Base-by-base conservation (phyloP, 2,113 vertebrate genomes). In the Campylorhamphus procurvoides region DNA sequence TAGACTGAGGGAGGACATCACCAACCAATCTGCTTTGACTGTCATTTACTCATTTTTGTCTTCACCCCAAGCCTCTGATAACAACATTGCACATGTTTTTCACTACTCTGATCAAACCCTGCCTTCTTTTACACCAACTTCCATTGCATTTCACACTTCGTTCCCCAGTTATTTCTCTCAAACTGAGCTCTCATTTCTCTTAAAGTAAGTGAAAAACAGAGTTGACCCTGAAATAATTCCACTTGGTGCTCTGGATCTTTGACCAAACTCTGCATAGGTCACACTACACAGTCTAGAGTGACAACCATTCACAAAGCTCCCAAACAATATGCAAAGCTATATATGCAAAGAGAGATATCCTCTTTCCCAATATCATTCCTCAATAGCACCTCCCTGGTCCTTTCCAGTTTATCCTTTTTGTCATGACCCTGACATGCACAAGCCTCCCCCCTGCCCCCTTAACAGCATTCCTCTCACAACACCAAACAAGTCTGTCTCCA, bases 341-440 rank as follows among this genome's bases (percentile, higher is more conserved):
- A 37, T 37, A 37, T 37, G 37, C 37, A 37, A 37, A 75, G 12
- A 75, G 28, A 83, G 9, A 72, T 9, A n/a, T 3, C 14, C 11
- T 55, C 14, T 62, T 73, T 28, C 27, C 33, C 35, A 64, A 2
- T 23, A 67, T 31, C 6, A 9, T 33, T 46, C 35, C 24, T 40
- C 55, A 78, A 8, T 18, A 58, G 3, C n/a, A 52, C 9, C 16
- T 62, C 40, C 46, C 68, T 40, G 14, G 10, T 46, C 52, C 25
- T 63, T 68, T 79, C 25, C 4, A 2, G 6, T 73, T 62, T 29
- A 53, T 31, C 23, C 14, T 67, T 67, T 64, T 31, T 20, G 29
- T 33, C 31, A 67, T 0, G 0, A 46, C 7, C 19, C 4, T 12
- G 15, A 31, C 2, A 47, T 0, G 7, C 17, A 66, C 25, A 52